These are phyloP conservation scores for Pollimyrus isidori DNA, from an alignment of 2,113 vertebrate genomes.

Conservation along the genomic window DNA sequence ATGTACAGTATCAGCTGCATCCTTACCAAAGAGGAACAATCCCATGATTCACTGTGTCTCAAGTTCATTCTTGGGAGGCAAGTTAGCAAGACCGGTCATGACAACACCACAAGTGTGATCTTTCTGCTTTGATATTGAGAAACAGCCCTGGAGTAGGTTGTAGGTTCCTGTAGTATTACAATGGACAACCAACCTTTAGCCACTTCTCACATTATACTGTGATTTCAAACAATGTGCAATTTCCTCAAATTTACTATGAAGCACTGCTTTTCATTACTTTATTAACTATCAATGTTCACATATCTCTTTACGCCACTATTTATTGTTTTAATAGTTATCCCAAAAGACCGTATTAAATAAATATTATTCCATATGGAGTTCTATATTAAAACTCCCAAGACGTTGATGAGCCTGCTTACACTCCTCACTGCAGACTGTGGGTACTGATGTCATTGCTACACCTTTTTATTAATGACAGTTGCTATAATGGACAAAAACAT, in stretches of 20 bases:
- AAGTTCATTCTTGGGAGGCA: neutral
- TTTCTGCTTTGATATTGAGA: neutral
- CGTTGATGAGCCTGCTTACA: neutral
- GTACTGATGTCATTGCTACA: neutral
- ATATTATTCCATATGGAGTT: neutral
- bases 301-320: neutral
- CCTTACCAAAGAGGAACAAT: neutral
- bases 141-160: neutral
- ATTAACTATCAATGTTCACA: neutral
- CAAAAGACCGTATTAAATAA: neutral
- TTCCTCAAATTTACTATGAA: neutral
- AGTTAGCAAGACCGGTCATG: neutral
- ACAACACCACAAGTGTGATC: neutral
- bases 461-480: neutral
- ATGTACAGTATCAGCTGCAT: neutral
- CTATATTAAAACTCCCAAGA: neutral
- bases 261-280: neutral
- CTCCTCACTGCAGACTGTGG: neutral
- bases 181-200: neutral
- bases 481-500: neutral
- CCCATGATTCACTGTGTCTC: neutral
- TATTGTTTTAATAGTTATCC: neutral
- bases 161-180: neutral
- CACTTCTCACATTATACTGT: neutral
- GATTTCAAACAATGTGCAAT: neutral